Conservation (phyloP, 2,888 invertebrate species). For the Epinotia nisella region DNA sequence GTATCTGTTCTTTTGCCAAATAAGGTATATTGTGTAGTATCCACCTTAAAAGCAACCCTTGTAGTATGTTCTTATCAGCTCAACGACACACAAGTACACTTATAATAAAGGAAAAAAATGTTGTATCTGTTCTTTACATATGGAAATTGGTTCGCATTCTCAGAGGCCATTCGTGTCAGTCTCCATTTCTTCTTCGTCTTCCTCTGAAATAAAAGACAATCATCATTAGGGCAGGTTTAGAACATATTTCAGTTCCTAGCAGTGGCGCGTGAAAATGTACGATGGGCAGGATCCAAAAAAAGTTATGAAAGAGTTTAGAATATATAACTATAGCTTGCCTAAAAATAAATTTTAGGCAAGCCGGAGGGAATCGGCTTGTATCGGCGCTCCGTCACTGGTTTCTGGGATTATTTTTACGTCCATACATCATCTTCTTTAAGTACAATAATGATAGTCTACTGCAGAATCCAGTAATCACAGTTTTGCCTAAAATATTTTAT, state of each 20-base stretch:
- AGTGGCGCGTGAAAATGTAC: no score
- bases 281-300: no score
- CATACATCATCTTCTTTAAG: neutral
- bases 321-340: no score
- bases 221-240: slow-evolving; percentile 4
- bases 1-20: slow-evolving; percentile 45
- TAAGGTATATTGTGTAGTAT: slow-evolving; percentile 66
- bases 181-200: slow-evolving; percentile 80
- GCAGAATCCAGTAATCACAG: neutral
- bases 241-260: no score
- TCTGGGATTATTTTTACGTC: no score
- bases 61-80: slow-evolving; percentile 68
- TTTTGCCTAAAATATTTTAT: no score
- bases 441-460: neutral
- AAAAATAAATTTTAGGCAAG: no score
- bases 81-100: slow-evolving; percentile 50
- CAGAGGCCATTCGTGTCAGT: slow-evolving; percentile 76
- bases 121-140: slow-evolving; percentile 64
- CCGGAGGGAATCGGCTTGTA: no score
- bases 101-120: slow-evolving; percentile 37
- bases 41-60: slow-evolving; percentile 57
- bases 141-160: slow-evolving; percentile 47
- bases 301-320: no score
- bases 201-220: slow-evolving; percentile 74
- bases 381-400: no score